A percentile compares a stretch with the other conserved stretches of the same genome.
Evolutionary conservation across 2,797 vertebrate species (phyloP).

Genomic region (Mareca penelope): DNA sequence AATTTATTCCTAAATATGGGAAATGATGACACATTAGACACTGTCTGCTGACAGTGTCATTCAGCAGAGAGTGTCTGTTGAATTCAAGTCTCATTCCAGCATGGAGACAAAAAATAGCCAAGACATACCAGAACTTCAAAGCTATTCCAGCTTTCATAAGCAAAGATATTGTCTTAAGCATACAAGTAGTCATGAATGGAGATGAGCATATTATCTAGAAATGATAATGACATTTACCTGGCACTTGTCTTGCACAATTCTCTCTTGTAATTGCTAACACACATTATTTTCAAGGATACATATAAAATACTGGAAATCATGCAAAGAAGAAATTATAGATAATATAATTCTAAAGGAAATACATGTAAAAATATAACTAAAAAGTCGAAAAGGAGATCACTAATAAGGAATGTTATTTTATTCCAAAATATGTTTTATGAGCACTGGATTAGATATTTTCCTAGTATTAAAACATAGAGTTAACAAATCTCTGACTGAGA

Average conservation of each 20-base stretch:
- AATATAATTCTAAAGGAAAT: background rate
- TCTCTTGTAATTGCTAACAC: background rate
- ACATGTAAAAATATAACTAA: background rate
- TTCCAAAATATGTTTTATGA: background rate
- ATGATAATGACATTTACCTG: background rate
- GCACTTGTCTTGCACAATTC: background rate
- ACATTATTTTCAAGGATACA: background rate
- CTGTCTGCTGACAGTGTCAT: too few relatives aligned
- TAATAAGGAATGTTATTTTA: rapidly evolving
- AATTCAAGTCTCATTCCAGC: background rate
- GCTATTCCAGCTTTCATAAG: background rate
- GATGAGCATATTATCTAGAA: background rate
- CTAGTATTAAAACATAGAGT: background rate
- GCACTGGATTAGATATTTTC: background rate
- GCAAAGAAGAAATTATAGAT: background rate
- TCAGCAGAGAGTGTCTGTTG: background rate
- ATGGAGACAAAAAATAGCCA: background rate
- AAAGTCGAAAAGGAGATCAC: too few relatives aligned
- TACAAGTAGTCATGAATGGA: background rate
- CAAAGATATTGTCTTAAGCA: background rate
- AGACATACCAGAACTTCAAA: background rate
- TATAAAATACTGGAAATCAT: background rate
- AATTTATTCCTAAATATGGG: background rate
- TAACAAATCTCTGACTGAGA: background rate
- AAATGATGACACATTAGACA: background rate